phyloP scores from a whole-genome alignment of 2,113 vertebrate species.

The Copsychus sechellarum region DNA sequence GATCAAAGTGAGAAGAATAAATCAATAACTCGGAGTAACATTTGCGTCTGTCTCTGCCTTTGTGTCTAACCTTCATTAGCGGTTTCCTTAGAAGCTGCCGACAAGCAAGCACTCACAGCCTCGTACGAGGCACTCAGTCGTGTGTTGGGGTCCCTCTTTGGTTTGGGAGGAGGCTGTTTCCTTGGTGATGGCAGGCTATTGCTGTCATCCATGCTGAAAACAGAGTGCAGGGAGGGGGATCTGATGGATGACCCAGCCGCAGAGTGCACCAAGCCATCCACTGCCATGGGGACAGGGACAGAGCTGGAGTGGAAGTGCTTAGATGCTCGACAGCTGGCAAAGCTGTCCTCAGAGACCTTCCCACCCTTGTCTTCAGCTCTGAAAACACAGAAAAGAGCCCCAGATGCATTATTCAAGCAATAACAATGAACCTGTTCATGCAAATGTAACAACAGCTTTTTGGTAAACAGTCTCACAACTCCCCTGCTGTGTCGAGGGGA shows the following conservation, averaged over 20 bases:
- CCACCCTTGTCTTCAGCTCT: conserved; percentile 82
- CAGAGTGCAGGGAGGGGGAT: conserved; percentile 81
- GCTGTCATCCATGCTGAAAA: conserved; percentile 82
- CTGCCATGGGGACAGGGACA: conserved; percentile 74
- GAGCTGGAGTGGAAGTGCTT: conserved; percentile 83
- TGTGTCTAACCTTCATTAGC: conserved; percentile 79
- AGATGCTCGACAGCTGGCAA: conserved; percentile 67
- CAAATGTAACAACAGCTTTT: conserved; percentile 46
- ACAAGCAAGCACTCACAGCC: conserved; percentile 89
- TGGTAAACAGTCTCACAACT: conserved; percentile 50
- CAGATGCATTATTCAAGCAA: conserved; percentile 53
- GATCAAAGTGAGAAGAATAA: conserved; percentile 9
- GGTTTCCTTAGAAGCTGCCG: conserved; percentile 83
- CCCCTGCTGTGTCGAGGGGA: conserved; percentile 28
- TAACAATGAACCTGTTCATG: conserved; percentile 47
- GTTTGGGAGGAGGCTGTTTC: conserved; percentile 97
- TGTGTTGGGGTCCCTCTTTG: conserved; percentile 95
- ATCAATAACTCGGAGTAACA: not conserved
- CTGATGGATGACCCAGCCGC: conserved; percentile 78
- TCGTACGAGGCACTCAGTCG: conserved; percentile 95
- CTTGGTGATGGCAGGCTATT: conserved; percentile 85
- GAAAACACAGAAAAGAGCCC: conserved; percentile 48
- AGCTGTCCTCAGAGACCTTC: conserved; percentile 72
- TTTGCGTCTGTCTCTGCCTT: not conserved
- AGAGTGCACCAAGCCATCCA: conserved; percentile 81